phyloP scores from a whole-genome alignment of 2,797 vertebrate species.

The Etheostoma perlongum region DNA sequence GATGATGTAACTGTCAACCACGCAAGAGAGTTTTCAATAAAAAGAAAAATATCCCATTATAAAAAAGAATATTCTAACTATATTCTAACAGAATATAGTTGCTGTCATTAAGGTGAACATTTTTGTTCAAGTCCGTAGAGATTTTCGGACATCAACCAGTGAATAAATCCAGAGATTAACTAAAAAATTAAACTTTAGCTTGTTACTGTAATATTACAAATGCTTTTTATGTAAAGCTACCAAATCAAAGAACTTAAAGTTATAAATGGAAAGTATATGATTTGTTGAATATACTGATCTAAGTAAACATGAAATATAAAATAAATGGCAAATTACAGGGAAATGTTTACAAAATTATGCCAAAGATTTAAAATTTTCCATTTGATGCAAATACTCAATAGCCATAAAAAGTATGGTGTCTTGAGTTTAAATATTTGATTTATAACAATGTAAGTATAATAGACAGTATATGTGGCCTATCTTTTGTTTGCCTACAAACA shows the following conservation, averaged over 20 bases:
- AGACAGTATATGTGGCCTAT: background rate
- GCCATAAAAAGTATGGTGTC: background rate
- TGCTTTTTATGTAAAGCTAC: background rate
- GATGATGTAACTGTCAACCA: constrained; percentile 21
- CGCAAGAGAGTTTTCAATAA: background rate
- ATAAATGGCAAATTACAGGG: background rate
- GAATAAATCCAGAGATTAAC: background rate
- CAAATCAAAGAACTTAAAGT: background rate
- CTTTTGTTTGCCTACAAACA: background rate
- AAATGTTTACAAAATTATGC: background rate
- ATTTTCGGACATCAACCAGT: background rate
- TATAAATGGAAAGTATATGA: background rate
- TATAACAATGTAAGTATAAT: background rate
- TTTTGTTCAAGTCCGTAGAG: background rate
- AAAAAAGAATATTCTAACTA: background rate
- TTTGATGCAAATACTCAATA: background rate
- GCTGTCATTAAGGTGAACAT: background rate
- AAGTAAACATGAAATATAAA: background rate
- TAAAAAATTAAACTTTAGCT: background rate
- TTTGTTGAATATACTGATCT: background rate
- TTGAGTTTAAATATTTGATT: background rate
- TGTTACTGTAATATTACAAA: background rate
- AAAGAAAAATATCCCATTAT: constrained; percentile 3
- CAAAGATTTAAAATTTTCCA: background rate
- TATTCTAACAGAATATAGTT: background rate